Evolutionary conservation across 2,888 invertebrate genomes (phyloP).

Genomic region (Drosophila paramelanica): DNA sequence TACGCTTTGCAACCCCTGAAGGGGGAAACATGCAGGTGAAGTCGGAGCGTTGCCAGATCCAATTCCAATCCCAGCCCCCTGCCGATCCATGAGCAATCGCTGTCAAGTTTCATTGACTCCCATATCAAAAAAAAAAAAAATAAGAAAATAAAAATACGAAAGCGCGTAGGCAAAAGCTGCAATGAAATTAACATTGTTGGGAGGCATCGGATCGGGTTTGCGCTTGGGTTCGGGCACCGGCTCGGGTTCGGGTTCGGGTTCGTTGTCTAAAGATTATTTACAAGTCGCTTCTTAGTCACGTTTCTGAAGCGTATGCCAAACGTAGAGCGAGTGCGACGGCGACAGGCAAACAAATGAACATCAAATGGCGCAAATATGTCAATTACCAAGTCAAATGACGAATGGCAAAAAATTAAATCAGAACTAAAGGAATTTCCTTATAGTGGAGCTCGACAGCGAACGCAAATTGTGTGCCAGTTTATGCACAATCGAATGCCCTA

Average conservation of each 20-base stretch:
- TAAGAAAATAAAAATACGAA: not conserved
- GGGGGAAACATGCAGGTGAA: not conserved
- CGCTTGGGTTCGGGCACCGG: constrained; percentile 1
- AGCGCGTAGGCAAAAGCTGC: constrained; percentile 17
- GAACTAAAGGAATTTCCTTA: constrained; percentile 35
- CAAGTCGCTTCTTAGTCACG: constrained; percentile 62
- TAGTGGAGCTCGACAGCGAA: constrained; percentile 5
- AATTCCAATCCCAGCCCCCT: not conserved
- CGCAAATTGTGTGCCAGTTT: constrained; percentile 18
- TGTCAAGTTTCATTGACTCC: constrained; percentile 46
- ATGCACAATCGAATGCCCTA: constrained; percentile 37
- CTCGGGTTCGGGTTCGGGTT: constrained; percentile 6
- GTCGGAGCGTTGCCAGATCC: constrained; percentile 1
- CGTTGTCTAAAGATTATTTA: constrained; percentile 33
- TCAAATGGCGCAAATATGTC: constrained; percentile 43
- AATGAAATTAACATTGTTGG: constrained; percentile 30
- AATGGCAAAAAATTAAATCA: constrained; percentile 25
- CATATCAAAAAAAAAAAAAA: constrained; percentile 18
- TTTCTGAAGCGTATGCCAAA: constrained; percentile 39
- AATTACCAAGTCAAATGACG: constrained; percentile 64
- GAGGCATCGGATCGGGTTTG: not conserved
- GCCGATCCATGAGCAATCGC: constrained; percentile 33
- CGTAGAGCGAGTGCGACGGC: constrained; percentile 7
- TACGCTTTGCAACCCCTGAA: not conserved
- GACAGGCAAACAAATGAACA: constrained; percentile 23